Evolutionary conservation across 2,888 invertebrate species (phyloP), one percentile per base, ranked within the genome.

Genomic region (Junonia oenone): DNA sequence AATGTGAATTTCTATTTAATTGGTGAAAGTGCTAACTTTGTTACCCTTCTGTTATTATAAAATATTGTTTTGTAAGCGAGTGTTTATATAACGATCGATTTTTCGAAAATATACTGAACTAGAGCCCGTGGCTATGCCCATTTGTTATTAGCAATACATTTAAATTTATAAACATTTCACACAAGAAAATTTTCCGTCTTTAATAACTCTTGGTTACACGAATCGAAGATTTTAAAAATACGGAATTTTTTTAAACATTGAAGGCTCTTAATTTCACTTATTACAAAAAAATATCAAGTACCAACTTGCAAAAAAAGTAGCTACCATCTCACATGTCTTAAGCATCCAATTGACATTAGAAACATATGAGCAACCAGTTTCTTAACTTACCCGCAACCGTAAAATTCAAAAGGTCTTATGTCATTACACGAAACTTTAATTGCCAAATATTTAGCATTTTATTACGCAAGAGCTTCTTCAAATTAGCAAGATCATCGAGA

Each of bases 11-110:
- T n/a, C n/a, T 65, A 66, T 58, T 64, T 68, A 68, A 69, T 68
- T 57, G 68, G 68, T 65, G 69, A 69, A 68, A 69, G 68, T 68
- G 67, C 64, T 64, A 66, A 66, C 61, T 59, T 64, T 51, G 57
- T 45, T 48, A 33, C 45, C 13, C 49, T 47, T 19, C 13, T 45
- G 17, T 38, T 56, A 51, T 56, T 62, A 60, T 60, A 55, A 56
- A 14, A 37, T 14, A 37, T 37, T 15, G 15, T 37, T 35, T 35
- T 15, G 26, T 37, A 26, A 35, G 14, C 8, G 8, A 8, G 29
- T 29, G 29, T 29, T 29, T 29, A 8, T 29, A n/a, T n/a, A n/a
- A n/a, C n/a, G n/a, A n/a, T n/a, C n/a, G n/a, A n/a, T n/a, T n/a
- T n/a, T n/a, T n/a, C n/a, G n/a, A n/a, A n/a, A n/a, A n/a, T n/a